Evolutionary conservation across 2,888 invertebrate genomes (phyloP), one percentile per base, ranked within the genome.

Genomic region (Augochlorella aurata): DNA sequence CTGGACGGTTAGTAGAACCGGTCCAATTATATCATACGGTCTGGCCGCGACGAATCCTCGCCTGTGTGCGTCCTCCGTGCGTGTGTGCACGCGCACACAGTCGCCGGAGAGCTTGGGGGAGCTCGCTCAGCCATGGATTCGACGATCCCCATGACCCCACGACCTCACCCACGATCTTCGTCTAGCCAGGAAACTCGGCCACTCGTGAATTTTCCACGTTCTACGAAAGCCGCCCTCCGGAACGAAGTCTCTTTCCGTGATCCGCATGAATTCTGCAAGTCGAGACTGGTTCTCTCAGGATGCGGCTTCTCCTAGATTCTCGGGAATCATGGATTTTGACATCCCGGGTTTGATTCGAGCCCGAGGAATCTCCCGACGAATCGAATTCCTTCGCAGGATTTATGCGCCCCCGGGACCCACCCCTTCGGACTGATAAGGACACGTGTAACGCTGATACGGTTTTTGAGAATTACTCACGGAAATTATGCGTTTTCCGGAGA

Each of bases 21-120:
- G 92, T 92, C 91, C 91, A 91, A 91, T 91, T 91, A 90, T 92
- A 89, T 89, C 89, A 87, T 89, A 88, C 85, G 87, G 84, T 82
- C 82, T 78, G 78, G 83, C 89, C 87, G 82, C 66, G 69, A 12
- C 38, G 50, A 61, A 61, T 29, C 70, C 38, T 5, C 38, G 38
- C 5, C 5, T 38, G 38, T 38, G 38, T 38, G 38, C 38, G 38
- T 38, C 38, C 38, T n/a, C 14, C 52, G 67, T 67, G 10, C 38
- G 65, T 75, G 24, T 50, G 18, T 49, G 68, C 44, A n/a, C 52
- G 52, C 70, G 65, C 72, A 61, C 79, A 61, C 67, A n/a, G 9
- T 12, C 47, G 61, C 8, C 68, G 38, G n/a, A 61, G 7, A 24
- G 24, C 24, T 7, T 12, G 21, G 58, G 58, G 58, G 24, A 58